Conservation (phyloP, 2,113 vertebrate species). For the Takifugu flavidus region DNA sequence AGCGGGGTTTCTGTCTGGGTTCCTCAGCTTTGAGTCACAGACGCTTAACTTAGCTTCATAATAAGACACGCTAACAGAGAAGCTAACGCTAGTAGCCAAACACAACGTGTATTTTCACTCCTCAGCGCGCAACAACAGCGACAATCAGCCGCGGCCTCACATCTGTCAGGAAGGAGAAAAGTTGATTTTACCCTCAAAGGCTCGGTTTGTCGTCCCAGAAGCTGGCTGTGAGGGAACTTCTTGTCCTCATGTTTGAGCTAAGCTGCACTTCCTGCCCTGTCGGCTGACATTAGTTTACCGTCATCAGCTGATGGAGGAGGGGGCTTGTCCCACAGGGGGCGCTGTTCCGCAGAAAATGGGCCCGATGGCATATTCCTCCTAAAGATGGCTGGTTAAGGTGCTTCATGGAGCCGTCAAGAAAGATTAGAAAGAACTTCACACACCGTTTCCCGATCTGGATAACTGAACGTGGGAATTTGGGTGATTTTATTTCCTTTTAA, state of each 20-base stretch:
- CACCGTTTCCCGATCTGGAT: too few species aligned
- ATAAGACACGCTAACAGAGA: conserved; percentile 35
- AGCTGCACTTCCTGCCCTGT: conserved; percentile 67
- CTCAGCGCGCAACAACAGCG: rapidly evolving
- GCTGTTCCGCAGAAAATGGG: not conserved
- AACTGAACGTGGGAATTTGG: too few species aligned
- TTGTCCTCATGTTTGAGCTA: conserved; percentile 43
- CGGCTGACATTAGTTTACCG: conserved; percentile 34
- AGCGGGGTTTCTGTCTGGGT: not conserved
- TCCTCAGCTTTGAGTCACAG: not conserved
- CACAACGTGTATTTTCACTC: too few species aligned
- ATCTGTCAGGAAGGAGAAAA: not conserved
- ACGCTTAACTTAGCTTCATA: conserved; percentile 33
- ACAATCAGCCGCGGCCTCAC: rapidly evolving
- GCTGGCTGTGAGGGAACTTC: conserved; percentile 2
- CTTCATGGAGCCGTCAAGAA: too few species aligned
- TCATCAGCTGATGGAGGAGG: conserved; percentile 72
- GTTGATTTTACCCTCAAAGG: conserved; percentile 39
- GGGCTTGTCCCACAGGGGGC: conserved; percentile 3
- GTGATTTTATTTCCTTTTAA: too few species aligned
- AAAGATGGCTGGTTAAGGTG: too few species aligned
- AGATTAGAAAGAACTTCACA: too few species aligned
- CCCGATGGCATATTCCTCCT: too few species aligned
- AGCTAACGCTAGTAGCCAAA: conserved; percentile 48
- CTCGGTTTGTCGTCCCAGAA: conserved; percentile 2